Evolutionary conservation across 2,888 invertebrate species (phyloP), one percentile per base, ranked within the genome.

Genomic region (Eucriotettix oculatus): DNA sequence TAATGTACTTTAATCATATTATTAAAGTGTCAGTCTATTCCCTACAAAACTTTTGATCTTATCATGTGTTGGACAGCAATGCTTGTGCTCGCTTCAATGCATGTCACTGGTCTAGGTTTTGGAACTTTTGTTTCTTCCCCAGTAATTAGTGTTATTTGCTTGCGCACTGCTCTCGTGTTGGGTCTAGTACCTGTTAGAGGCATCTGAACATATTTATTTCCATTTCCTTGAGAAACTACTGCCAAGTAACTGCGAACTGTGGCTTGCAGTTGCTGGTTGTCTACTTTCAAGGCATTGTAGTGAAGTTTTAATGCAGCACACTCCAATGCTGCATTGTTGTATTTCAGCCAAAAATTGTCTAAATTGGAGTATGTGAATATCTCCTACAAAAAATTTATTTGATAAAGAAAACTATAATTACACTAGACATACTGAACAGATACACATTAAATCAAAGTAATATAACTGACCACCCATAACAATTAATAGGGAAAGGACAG

Each of bases 281-380:
- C 85, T 58, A 76, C 74, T 10, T 76, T 70, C 52, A 76, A 63
- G 67, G 68, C 68, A 58, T 68, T 67, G 58, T 69, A 69, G 64
- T 75, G 74, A 62, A 72, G 71, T 57, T 71, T 74, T 60, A 80
- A 69, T 10, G 76, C 76, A 42, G 77, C 74, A 56, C 76, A 76
- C 67, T 80, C 82, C 54, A 81, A 70, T 17, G 76, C 67, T 1
- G 78, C 78, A 63, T 78, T 75, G 69, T 82, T 83, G 60, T 77
- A 80, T 12, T 80, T 76, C 61, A 78, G 73, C 79, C 89, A 82
- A 69, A 90, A 87, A 66, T 83, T 83, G 64, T 85, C 84, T 76
- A 89, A 74, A 69, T 82, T 79, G 14, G 75, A 29, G 40, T 55
- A 62, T 43, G 52, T 16, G 16, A 58, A 44, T 5, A 62, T 52